Percentiles rank a stretch among this genome's conserved stretches.
phyloP scores from a whole-genome alignment of 2,113 vertebrate genomes.

The Lycaon pictus region DNA sequence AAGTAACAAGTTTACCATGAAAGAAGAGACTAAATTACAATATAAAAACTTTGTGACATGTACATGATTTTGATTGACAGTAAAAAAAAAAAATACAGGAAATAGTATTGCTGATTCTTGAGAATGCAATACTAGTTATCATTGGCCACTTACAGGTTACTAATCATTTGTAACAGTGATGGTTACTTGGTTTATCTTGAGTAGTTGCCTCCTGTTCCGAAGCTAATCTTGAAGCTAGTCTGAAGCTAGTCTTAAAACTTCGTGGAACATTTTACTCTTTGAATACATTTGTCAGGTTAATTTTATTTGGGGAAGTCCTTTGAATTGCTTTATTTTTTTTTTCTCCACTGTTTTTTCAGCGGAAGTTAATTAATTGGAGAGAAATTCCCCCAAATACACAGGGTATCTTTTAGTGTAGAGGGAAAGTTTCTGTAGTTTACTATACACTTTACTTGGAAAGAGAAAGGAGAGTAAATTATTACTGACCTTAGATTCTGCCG shows the following conservation, averaged over 20 bases:
- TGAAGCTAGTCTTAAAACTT: slow-evolving; percentile 2
- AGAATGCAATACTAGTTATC: background rate
- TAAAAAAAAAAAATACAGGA: background rate
- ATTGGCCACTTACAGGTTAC: background rate
- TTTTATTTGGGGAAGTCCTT: background rate
- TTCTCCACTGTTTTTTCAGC: background rate
- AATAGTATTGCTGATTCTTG: background rate
- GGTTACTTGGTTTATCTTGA: slow-evolving; percentile 6
- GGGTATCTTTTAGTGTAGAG: background rate
- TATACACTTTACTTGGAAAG: background rate
- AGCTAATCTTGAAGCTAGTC: background rate
- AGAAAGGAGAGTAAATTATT: background rate
- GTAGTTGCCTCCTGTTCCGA: background rate
- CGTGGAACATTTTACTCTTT: background rate
- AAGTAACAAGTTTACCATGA: slow-evolving; percentile 15
- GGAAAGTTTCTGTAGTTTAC: background rate
- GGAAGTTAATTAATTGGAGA: slow-evolving; percentile 43
- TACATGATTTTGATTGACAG: slow-evolving; percentile 2
- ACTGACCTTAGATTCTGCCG: background rate
- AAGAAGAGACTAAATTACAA: background rate
- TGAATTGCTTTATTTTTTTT: background rate
- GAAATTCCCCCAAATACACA: background rate
- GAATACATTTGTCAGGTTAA: background rate
- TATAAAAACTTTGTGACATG: background rate
- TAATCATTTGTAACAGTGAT: background rate